phyloP scores from a whole-genome alignment of 2,888 invertebrate genomes.

The Epistrophe eligans region DNA sequence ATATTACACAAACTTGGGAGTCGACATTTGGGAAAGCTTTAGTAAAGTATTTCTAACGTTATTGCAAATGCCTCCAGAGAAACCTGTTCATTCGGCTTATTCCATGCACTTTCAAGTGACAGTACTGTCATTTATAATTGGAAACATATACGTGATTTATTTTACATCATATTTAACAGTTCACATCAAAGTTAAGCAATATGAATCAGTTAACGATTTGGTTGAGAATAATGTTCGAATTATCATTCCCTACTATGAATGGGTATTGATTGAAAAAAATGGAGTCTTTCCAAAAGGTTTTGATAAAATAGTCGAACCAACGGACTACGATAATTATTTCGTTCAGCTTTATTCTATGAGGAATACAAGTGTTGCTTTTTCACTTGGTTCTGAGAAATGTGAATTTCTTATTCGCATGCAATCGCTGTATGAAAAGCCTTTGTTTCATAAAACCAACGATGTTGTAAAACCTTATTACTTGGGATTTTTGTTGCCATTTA shows the following conservation, averaged over 20 bases:
- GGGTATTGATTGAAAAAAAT: neutral
- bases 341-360: slow-evolving; percentile 4
- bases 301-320: neutral
- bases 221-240: neutral
- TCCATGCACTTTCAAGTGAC: slow-evolving; percentile 25
- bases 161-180: slow-evolving; percentile 57
- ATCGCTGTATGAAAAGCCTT: slow-evolving; percentile 6
- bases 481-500: slow-evolving; percentile 14
- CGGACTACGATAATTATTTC: slow-evolving; percentile 1
- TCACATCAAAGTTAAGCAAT: slow-evolving; percentile 44
- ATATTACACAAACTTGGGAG: neutral
- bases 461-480: neutral
- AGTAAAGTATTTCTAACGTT: slow-evolving; percentile 8
- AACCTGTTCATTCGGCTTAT: neutral
- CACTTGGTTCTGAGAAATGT: neutral
- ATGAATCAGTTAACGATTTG: slow-evolving; percentile 27
- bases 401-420: slow-evolving; percentile 14
- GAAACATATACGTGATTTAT: slow-evolving; percentile 41
- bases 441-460: neutral
- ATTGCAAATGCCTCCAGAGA: slow-evolving; percentile 6
- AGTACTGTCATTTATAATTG: slow-evolving; percentile 38
- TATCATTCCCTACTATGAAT: neutral
- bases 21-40: slow-evolving; percentile 2
- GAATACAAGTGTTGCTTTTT: slow-evolving; percentile 16
- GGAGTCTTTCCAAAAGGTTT: slow-evolving; percentile 6